phyloP scores from a whole-genome alignment of 1,140 invertebrate species.

The fruit fly (Drosophila melanogaster) region DNA sequence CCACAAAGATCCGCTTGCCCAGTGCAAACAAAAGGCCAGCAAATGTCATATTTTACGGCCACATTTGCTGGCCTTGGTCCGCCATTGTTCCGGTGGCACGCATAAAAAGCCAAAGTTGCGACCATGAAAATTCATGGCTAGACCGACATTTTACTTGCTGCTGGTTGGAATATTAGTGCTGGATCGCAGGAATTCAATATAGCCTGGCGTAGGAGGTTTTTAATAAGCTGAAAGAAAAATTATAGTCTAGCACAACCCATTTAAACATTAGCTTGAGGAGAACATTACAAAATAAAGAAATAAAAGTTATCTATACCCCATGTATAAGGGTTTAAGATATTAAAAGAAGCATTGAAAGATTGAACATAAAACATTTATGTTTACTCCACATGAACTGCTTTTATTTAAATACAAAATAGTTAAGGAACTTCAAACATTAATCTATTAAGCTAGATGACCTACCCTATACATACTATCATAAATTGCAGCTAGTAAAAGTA shows the following conservation, averaged over 20 bases:
- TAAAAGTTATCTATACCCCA: neutral
- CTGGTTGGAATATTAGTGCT: constrained; percentile 16
- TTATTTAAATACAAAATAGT: no score
- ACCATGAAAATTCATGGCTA: constrained; percentile 69
- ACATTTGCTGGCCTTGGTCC: constrained; percentile 23
- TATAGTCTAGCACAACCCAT: neutral
- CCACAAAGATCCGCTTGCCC: constrained; percentile 35
- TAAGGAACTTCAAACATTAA: no score
- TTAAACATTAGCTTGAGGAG: neutral
- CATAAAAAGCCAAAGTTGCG: constrained; percentile 50
- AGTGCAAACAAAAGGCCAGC: constrained; percentile 66
- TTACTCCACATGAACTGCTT: no score
- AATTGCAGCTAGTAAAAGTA: no score
- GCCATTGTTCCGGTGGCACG: constrained; percentile 58
- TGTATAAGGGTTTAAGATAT: no score
- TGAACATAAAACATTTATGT: neutral
- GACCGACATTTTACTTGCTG: constrained; percentile 64
- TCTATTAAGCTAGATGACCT: no score
- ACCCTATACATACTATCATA: no score
- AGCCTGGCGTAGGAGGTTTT: neutral
- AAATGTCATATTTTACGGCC: constrained; percentile 69
- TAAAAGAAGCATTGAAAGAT: no score
- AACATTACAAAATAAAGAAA: neutral
- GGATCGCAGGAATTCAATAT: constrained; percentile 3
- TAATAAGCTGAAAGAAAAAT: constrained; percentile 2